Evolutionary conservation across 2,888 invertebrate genomes (phyloP).

Genomic region (Caenorhabditis macrosperma): DNA sequence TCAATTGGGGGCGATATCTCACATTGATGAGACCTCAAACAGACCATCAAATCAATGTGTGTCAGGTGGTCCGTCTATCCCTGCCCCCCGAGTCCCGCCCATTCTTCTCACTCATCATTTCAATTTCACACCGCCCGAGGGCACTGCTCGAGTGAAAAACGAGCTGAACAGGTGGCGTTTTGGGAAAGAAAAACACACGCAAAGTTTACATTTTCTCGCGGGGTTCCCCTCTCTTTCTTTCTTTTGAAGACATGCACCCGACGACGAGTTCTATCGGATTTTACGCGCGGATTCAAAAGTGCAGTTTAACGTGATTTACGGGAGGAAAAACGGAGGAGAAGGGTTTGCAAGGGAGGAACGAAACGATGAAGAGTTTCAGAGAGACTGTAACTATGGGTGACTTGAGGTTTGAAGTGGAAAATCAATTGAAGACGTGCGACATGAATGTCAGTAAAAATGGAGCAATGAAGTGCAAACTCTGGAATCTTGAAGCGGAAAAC

Average conservation of each 20-base stretch:
- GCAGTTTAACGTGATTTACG: background rate
- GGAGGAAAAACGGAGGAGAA: too few species aligned
- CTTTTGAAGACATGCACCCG: too few species aligned
- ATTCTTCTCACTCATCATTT: too few species aligned
- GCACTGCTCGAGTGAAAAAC: background rate
- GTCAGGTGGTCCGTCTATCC: background rate
- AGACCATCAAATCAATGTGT: background rate
- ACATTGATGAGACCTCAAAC: slow-evolving; percentile 2
- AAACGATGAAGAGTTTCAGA: too few species aligned
- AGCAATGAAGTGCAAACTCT: too few species aligned
- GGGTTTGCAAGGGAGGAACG: background rate
- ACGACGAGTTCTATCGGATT: background rate
- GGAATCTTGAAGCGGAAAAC: too few species aligned
- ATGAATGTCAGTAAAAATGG: too few species aligned
- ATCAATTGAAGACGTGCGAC: too few species aligned
- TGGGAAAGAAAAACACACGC: background rate
- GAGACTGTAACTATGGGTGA: too few species aligned
- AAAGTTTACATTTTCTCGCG: background rate
- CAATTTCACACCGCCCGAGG: slow-evolving; percentile 5
- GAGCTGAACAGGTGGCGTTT: background rate
- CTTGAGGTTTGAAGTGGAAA: too few species aligned
- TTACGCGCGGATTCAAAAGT: background rate
- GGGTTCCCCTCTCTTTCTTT: background rate
- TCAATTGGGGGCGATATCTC: background rate
- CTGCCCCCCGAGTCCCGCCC: too few species aligned